Conservation (phyloP, 2,888 invertebrate genomes). For the Dryococelus australis region DNA sequence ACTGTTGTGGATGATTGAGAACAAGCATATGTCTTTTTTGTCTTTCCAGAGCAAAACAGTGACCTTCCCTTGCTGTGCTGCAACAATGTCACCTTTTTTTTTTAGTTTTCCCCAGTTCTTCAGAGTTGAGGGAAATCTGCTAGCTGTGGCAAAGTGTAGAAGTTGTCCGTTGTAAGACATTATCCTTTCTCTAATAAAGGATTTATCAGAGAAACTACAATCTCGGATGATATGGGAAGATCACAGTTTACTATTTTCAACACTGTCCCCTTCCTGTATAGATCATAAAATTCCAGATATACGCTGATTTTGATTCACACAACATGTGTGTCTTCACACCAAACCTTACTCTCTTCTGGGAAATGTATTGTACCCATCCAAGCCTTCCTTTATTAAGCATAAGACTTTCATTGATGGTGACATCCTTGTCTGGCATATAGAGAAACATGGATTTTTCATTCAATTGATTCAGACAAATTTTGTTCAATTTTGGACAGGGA, state of each 20-base stretch:
- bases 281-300: neutral
- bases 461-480: neutral
- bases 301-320: neutral
- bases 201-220: neutral
- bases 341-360: neutral
- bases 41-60: neutral
- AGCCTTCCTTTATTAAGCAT: neutral
- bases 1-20: neutral
- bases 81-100: no score
- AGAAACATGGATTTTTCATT: neutral
- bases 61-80: neutral
- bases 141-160: conserved; percentile 2
- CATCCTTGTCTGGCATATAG: neutral
- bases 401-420: neutral
- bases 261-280: no score
- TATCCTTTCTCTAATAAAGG: neutral
- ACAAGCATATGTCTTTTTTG: no score
- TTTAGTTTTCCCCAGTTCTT: neutral
- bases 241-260: neutral
- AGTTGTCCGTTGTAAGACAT: neutral
- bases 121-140: neutral
- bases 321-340: neutral
- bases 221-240: neutral
- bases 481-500: neutral
- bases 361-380: no score